Conservation (phyloP, 2,888 invertebrate species). For the Deilephila porcellus region DNA sequence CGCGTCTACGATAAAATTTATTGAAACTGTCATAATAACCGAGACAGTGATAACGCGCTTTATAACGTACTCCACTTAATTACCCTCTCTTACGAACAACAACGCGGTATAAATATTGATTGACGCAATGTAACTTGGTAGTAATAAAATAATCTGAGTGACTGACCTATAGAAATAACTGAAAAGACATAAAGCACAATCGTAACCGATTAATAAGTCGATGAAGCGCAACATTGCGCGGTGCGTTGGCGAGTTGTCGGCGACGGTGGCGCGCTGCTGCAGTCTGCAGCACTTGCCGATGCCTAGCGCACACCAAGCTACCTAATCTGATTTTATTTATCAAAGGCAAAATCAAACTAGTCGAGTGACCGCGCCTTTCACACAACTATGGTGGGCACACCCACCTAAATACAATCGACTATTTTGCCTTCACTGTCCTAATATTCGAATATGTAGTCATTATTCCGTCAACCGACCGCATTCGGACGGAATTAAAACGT, state of each 20-base stretch:
- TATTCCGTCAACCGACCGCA: conserved; percentile 38
- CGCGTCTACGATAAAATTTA: conserved; percentile 50
- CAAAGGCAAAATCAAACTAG: conserved; percentile 68
- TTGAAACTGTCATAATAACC: conserved; percentile 52
- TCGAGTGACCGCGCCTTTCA: conserved; percentile 74
- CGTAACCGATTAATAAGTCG: conserved; percentile 66
- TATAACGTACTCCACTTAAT: conserved; percentile 52
- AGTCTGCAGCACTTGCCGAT: background rate
- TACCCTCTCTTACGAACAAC: conserved; percentile 45
- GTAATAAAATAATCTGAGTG: background rate
- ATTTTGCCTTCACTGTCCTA: conserved; percentile 60
- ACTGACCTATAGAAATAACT: conserved; percentile 5
- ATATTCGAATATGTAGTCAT: conserved; percentile 52
- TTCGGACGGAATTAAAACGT: background rate
- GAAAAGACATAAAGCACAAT: conserved; percentile 44
- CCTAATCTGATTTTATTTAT: conserved; percentile 61
- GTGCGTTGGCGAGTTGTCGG: background rate
- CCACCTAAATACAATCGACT: conserved; percentile 57
- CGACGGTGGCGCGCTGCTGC: background rate
- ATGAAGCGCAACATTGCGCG: conserved; percentile 43
- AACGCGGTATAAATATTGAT: background rate
- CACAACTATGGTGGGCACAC: conserved; percentile 62
- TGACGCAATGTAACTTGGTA: background rate
- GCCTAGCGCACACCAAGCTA: background rate
- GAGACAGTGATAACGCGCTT: conserved; percentile 47